phyloP scores from a whole-genome alignment of 2,797 vertebrate species.

The Phataginus tetradactyla region DNA sequence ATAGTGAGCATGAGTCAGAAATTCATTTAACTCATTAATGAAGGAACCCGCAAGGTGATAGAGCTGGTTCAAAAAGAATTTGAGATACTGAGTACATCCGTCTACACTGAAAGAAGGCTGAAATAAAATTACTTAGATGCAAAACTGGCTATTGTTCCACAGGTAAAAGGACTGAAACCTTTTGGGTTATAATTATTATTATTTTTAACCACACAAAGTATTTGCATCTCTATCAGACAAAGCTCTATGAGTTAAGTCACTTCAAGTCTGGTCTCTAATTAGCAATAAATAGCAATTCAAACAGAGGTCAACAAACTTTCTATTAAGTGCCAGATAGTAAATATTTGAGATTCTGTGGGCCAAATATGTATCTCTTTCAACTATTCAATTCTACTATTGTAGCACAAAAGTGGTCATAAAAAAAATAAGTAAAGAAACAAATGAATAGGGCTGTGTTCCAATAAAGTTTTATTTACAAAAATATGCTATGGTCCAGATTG shows the following conservation, averaged over 20 bases:
- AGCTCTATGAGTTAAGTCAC: neutral
- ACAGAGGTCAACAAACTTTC: neutral
- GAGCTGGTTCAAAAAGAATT: neutral
- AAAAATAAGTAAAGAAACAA: neutral
- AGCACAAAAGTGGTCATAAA: neutral
- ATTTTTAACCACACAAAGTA: neutral
- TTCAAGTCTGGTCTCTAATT: neutral
- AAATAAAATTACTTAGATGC: neutral
- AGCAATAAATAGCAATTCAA: neutral
- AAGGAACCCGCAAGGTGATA: neutral
- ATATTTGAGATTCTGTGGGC: neutral
- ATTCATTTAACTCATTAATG: neutral
- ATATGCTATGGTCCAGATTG: neutral
- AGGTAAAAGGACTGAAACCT: neutral
- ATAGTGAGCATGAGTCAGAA: neutral
- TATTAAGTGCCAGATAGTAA: neutral
- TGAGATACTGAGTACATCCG: neutral
- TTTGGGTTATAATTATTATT: neutral
- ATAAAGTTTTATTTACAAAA: constrained; percentile 60
- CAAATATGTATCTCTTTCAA: neutral
- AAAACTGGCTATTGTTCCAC: neutral
- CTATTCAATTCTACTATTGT: neutral
- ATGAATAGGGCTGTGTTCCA: neutral
- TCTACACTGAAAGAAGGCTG: neutral
- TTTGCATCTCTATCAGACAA: neutral